phyloP scores from a whole-genome alignment of 2,113 vertebrate genomes.

The Oncorhynchus clarkii region DNA sequence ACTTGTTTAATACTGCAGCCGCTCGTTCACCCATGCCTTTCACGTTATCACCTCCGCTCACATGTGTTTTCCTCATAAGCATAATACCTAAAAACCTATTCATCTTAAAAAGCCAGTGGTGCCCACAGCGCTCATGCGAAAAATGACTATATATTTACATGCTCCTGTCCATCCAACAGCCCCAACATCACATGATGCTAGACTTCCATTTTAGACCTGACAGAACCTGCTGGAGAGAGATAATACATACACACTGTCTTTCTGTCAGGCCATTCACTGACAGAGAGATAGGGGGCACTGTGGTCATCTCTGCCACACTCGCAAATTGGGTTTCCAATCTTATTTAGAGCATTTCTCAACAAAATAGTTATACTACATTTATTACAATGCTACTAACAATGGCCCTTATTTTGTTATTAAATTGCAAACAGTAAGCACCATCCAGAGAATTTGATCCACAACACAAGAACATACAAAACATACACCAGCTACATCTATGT shows the following conservation, averaged over 20 bases:
- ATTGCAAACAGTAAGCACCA: too few species aligned
- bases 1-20: conserved; percentile 7
- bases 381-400: too few species aligned
- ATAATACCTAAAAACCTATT: conserved; percentile 14
- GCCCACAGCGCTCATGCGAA: conserved; percentile 8
- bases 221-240: conserved; percentile 26
- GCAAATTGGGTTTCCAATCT: neutral
- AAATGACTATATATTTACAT: conserved; percentile 22
- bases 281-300: conserved; percentile 61
- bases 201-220: conserved; percentile 7
- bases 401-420: too few species aligned
- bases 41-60: conserved; percentile 28
- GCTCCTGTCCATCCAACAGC: neutral
- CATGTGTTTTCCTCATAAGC: conserved; percentile 6
- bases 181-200: conserved; percentile 17
- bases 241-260: conserved; percentile 1
- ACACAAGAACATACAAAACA: neutral
- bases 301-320: conserved; percentile 42
- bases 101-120: conserved; percentile 29
- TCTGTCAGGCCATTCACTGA: conserved; percentile 1
- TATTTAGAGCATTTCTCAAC: too few species aligned
- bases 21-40: neutral
- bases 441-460: neutral
- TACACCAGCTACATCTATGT: neutral
- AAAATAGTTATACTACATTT: too few species aligned